A percentile compares a stretch with the other conserved stretches of the same genome.
Evolutionary conservation across 2,113 vertebrate genomes (phyloP).

Genomic region (Sander lucioperca): DNA sequence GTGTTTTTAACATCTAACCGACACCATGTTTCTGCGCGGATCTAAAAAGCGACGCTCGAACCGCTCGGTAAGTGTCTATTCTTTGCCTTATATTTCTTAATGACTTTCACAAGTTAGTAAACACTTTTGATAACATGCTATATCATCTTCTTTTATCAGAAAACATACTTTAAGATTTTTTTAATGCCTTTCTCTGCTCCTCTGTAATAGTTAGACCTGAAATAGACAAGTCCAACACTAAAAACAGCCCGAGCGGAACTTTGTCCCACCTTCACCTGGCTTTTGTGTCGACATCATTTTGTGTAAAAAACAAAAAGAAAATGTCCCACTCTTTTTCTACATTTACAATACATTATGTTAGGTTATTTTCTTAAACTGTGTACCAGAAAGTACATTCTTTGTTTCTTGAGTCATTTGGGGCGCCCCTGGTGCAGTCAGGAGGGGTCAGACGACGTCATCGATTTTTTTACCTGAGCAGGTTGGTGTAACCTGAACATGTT

Average conservation of each 20-base stretch:
- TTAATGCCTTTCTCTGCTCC: neutral
- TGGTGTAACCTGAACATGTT: conserved; percentile 29
- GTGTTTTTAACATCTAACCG: conserved; percentile 23
- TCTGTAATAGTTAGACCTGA: neutral
- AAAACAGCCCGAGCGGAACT: conserved; percentile 43
- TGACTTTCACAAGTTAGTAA: neutral
- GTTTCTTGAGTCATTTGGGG: conserved; percentile 54
- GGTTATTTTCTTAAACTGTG: neutral
- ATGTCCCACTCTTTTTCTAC: neutral
- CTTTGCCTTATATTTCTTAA: conserved; percentile 1
- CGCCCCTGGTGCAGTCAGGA: conserved; percentile 66
- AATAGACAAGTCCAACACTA: conserved; percentile 26
- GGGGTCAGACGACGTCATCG: conserved; percentile 69
- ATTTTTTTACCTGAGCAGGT: conserved; percentile 71
- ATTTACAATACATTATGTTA: accelerated
- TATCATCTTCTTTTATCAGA: neutral
- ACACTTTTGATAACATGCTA: neutral
- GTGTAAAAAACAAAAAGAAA: neutral
- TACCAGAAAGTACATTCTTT: conserved; percentile 56
- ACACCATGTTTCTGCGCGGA: conserved; percentile 84
- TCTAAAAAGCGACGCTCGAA: conserved; percentile 85
- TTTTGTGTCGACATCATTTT: conserved; percentile 14
- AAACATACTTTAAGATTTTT: neutral
- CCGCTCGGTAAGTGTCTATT: conserved; percentile 80
- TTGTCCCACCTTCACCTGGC: conserved; percentile 65